phyloP scores from a whole-genome alignment of 2,888 invertebrate genomes.

The Myathropa florea region DNA sequence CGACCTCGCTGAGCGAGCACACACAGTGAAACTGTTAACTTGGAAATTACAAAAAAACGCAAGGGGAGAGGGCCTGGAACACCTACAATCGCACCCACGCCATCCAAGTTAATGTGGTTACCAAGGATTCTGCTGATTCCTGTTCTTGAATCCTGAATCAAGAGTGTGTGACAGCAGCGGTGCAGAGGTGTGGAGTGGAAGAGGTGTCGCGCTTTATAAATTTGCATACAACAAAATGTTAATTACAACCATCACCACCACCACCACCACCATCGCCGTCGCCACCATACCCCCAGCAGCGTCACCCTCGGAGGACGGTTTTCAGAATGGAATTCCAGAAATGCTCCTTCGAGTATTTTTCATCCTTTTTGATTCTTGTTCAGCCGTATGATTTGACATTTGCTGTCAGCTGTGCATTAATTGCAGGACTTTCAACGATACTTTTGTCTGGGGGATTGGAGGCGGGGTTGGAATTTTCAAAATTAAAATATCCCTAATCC shows the following conservation, averaged over 20 bases:
- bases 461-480: not conserved
- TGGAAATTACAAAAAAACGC: conserved; percentile 49
- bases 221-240: conserved; percentile 65
- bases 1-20: not conserved
- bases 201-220: conserved; percentile 60
- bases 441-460: too few relatives aligned
- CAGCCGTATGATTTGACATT: conserved; percentile 21
- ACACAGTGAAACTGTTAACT: conserved; percentile 40
- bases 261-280: not conserved
- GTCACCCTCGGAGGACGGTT: conserved; percentile 1
- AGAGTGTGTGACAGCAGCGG: conserved; percentile 9
- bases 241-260: conserved; percentile 45
- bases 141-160: not conserved
- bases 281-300: not conserved
- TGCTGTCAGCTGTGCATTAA: conserved; percentile 46
- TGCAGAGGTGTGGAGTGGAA: conserved; percentile 15
- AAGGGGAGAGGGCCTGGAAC: conserved; percentile 1
- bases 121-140: conserved; percentile 52
- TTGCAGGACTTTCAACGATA: not conserved
- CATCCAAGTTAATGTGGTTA: conserved; percentile 46
- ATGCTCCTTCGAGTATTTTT: conserved; percentile 55
- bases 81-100: not conserved
- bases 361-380: not conserved
- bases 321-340: conserved; percentile 7
- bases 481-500: not conserved